These are phyloP conservation scores for Amniataba percoides DNA, from an alignment of 2,797 vertebrate species.

Conservation along the genomic window DNA sequence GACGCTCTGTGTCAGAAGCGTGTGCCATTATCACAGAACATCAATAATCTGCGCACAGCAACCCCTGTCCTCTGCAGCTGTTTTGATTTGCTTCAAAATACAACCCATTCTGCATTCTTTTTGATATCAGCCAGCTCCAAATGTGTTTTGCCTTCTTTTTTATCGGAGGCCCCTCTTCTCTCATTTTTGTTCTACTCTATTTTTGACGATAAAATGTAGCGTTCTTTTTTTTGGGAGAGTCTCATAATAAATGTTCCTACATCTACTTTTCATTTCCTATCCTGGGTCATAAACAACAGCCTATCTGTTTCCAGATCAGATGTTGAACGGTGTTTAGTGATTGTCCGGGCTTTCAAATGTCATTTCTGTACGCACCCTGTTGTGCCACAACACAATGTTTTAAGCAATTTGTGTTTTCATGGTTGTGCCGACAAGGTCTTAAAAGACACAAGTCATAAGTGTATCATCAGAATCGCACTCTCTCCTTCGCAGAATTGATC, in stretches of 20 bases:
- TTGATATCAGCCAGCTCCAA: constrained; percentile 64
- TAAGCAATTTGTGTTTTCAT: no score
- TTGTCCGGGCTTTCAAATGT: neutral
- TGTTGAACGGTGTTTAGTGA: constrained; percentile 14
- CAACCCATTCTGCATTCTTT: constrained; percentile 49
- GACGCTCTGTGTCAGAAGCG: constrained; percentile 46
- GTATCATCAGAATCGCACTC: no score
- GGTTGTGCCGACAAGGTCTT: no score
- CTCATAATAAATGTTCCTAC: constrained; percentile 54
- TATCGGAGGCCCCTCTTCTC: constrained; percentile 43
- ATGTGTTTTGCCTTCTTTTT: constrained; percentile 57
- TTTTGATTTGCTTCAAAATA: constrained; percentile 68
- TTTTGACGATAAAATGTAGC: constrained; percentile 53
- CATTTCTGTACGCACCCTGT: neutral
- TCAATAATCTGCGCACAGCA: constrained; percentile 47
- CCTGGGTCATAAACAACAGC: constrained; percentile 35
- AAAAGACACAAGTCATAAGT: no score
- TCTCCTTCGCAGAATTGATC: no score
- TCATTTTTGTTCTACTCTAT: constrained; percentile 41
- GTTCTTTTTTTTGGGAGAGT: constrained; percentile 35
- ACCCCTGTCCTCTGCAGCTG: constrained; percentile 53
- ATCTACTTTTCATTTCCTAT: constrained; percentile 46
- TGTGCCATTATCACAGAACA: constrained; percentile 57
- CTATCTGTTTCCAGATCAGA: constrained; percentile 51
- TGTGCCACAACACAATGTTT: neutral